phyloP scores from a whole-genome alignment of 2,113 vertebrate species.

The Cryptotis parvus region DNA sequence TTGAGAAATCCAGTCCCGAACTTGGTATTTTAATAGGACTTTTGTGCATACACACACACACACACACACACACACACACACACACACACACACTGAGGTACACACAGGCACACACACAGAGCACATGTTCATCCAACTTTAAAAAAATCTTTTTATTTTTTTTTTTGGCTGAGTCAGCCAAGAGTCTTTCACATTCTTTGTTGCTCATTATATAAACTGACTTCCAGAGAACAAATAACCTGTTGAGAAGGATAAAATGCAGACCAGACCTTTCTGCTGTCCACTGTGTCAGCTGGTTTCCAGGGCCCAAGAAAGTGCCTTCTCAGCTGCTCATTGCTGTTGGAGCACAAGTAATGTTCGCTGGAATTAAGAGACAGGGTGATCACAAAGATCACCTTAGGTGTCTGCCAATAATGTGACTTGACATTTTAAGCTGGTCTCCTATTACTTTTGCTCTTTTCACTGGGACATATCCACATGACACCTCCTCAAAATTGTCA shows the following conservation, averaged over 20 bases:
- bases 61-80: background rate
- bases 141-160: too few species aligned
- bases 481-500: constrained; percentile 65
- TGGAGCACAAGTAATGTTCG: constrained; percentile 38
- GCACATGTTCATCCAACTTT: background rate
- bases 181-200: background rate
- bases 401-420: constrained; percentile 74
- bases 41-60: background rate
- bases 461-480: constrained; percentile 66
- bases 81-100: too few species aligned
- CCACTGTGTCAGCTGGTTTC: background rate
- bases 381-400: constrained; percentile 61
- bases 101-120: too few species aligned
- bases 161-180: too few species aligned
- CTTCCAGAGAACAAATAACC: background rate
- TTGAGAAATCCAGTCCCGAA: background rate
- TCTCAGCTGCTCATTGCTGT: background rate
- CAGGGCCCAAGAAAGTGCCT: background rate
- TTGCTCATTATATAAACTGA: background rate
- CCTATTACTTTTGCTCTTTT: constrained; percentile 79
- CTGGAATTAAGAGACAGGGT: constrained; percentile 62
- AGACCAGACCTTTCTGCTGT: background rate
- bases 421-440: constrained; percentile 79
- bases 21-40: background rate
- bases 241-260: background rate